Evolutionary conservation across 2,797 vertebrate species (phyloP).

Genomic region (Pipistrellus nathusii): DNA sequence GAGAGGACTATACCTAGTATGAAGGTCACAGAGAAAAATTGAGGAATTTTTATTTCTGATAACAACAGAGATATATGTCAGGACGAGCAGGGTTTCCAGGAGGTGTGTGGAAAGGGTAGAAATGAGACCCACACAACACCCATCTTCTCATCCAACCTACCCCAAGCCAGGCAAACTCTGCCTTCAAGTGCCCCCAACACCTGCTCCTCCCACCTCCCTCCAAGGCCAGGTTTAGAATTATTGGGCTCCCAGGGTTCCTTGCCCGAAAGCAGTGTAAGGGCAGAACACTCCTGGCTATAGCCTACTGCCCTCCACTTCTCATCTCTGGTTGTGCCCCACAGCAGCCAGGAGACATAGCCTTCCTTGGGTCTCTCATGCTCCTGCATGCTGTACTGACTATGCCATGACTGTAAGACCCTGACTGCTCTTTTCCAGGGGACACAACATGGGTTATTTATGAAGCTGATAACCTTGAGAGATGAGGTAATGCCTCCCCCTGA

Average conservation of each 20-base stretch:
- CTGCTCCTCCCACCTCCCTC: neutral
- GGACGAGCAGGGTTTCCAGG: neutral
- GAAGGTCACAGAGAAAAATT: neutral
- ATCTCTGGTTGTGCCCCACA: neutral
- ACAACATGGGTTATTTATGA: neutral
- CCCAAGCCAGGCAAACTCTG: neutral
- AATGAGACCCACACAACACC: neutral
- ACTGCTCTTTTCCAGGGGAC: neutral
- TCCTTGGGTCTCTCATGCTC: neutral
- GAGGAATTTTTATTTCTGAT: neutral
- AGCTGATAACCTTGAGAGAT: neutral
- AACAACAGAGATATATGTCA: neutral
- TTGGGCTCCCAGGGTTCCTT: neutral
- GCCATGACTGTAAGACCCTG: neutral
- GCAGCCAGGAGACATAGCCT: no score
- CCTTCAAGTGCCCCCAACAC: rapidly evolving
- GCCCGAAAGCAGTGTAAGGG: neutral
- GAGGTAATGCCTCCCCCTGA: neutral
- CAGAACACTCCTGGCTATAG: neutral
- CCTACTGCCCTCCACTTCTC: neutral
- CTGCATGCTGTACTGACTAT: neutral
- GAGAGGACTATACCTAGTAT: neutral
- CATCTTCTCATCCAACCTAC: neutral
- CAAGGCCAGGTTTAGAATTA: neutral
- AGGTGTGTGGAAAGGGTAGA: neutral